Conservation (phyloP, 2,113 vertebrate species). For the Suncus etruscus region DNA sequence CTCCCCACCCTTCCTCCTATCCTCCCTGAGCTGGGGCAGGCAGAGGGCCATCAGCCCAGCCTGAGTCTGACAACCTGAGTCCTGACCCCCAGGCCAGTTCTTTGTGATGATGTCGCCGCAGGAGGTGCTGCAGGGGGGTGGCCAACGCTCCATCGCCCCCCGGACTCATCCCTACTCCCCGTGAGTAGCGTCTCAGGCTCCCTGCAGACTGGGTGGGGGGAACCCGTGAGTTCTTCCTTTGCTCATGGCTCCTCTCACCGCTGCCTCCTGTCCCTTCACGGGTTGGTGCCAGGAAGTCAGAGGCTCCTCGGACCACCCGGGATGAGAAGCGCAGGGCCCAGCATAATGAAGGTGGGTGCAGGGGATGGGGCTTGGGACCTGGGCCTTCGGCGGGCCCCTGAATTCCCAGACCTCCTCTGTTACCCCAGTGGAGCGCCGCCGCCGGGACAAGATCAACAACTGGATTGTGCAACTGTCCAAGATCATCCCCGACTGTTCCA, state of each 20-base stretch:
- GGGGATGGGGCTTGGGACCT: not conserved
- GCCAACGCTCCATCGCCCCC: constrained; percentile 94
- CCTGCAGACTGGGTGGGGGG: no score
- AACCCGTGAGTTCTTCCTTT: no score
- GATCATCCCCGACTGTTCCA: constrained; percentile 95
- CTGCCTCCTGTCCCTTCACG: not conserved
- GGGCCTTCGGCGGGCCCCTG: no score
- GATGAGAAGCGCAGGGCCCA: constrained; percentile 96
- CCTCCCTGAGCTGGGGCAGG: no score
- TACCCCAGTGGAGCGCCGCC: constrained; percentile 92
- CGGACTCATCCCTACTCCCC: constrained; percentile 94
- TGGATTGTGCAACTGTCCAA: constrained; percentile 98
- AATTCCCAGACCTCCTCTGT: not conserved
- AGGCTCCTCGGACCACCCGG: constrained; percentile 92
- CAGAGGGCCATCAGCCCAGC: not conserved
- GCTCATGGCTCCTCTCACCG: not conserved
- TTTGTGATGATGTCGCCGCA: constrained; percentile 99
- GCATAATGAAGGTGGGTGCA: constrained; percentile 93
- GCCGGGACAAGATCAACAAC: constrained; percentile 97
- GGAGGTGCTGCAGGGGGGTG: constrained; percentile 93
- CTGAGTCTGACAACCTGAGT: not conserved
- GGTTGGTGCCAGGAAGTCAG: constrained; percentile 90
- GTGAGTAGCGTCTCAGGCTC: constrained; percentile 86
- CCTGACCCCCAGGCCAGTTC: constrained; percentile 90
- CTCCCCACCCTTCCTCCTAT: no score